These are phyloP conservation scores for Drosophila fuyamai DNA, from an alignment of 1,140 invertebrate species.

Conservation along the genomic window DNA sequence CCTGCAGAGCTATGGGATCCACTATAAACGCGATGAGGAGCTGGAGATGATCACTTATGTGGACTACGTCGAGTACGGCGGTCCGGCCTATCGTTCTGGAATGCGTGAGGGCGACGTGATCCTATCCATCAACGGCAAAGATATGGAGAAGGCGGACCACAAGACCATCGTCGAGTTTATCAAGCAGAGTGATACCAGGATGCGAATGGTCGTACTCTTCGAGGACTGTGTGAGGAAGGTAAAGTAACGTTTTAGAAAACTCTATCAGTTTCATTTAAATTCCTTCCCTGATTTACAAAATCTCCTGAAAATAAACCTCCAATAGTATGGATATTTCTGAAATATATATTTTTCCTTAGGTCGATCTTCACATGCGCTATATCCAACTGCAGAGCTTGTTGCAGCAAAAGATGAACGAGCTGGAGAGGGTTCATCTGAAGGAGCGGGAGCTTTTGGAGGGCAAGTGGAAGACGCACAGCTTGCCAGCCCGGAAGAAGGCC, in stretches of 20 bases:
- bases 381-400: conserved; percentile 94
- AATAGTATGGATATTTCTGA: not conserved
- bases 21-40: conserved; percentile 93
- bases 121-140: conserved; percentile 95
- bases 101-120: conserved; percentile 98
- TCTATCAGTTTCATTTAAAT: too few species aligned
- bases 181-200: conserved; percentile 94
- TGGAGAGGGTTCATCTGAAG: conserved; percentile 92
- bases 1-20: conserved; percentile 97
- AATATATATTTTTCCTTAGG: conserved; percentile 84
- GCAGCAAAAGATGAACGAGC: conserved; percentile 93
- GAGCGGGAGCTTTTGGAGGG: conserved; percentile 93
- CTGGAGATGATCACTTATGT: conserved; percentile 97
- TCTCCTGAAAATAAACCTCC: too few species aligned
- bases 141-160: conserved; percentile 96
- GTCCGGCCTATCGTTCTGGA: conserved; percentile 94
- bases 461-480: conserved; percentile 94
- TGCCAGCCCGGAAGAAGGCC: conserved; percentile 91
- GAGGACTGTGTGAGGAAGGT: conserved; percentile 97
- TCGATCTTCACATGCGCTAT: conserved; percentile 95
- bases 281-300: too few species aligned
- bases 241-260: not conserved
- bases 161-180: conserved; percentile 95
- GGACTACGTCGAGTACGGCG: conserved; percentile 96
- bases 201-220: conserved; percentile 97